These are phyloP conservation scores for Macrotus californicus DNA, from an alignment of 2,113 vertebrate genomes.

Conservation along the genomic window DNA sequence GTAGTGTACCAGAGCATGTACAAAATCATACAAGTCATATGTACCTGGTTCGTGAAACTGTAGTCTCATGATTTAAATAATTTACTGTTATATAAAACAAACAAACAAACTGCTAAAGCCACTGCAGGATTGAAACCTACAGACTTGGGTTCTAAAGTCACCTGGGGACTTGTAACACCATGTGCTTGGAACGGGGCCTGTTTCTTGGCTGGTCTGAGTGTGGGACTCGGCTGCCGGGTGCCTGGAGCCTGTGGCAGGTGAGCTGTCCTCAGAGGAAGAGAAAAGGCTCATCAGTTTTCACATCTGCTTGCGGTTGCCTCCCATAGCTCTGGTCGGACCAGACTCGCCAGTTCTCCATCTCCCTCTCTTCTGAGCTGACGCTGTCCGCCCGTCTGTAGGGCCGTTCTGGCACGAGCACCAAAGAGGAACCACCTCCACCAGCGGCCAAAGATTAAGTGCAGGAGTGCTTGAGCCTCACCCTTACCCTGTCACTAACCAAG, in stretches of 20 bases:
- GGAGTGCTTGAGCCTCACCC: neutral
- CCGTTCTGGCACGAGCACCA: conserved; percentile 2
- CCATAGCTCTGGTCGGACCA: accelerated
- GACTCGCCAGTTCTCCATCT: neutral
- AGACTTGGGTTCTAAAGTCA: conserved; percentile 73
- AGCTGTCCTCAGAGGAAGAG: conserved; percentile 25
- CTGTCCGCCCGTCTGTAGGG: neutral
- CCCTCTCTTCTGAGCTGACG: neutral
- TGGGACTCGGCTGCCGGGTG: conserved; percentile 73
- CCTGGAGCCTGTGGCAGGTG: conserved; percentile 70
- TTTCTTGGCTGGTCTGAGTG: conserved; percentile 75
- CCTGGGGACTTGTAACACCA: conserved; percentile 76
- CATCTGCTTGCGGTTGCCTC: conserved; percentile 8
- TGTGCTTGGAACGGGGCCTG: conserved; percentile 78
- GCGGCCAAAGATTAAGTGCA: neutral
- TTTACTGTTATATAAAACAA: conserved; percentile 52
- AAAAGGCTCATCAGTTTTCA: conserved; percentile 78
- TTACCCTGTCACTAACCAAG: neutral
- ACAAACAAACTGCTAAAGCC: conserved; percentile 69
- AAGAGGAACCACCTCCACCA: neutral
- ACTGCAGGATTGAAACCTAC: conserved; percentile 72
- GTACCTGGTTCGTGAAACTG: conserved; percentile 78
- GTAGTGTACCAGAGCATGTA: conserved; percentile 73
- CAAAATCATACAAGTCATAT: conserved; percentile 50
- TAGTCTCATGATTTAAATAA: conserved; percentile 70